Conservation (phyloP, 1,140 invertebrate species). For the Thaumetopoea pityocampa region DNA sequence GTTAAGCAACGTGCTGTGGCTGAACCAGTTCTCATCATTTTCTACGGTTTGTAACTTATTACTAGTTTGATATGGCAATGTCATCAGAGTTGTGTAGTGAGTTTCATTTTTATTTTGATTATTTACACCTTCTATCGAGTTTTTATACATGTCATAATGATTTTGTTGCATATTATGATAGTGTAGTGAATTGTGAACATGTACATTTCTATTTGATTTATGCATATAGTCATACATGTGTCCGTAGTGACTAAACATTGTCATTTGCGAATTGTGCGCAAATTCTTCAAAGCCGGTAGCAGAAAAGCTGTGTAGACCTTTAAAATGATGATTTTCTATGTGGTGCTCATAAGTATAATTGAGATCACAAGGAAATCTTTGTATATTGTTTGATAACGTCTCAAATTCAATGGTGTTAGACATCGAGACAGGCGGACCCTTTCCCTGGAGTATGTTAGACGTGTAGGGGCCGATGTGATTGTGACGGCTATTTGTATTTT, state of each 20-base stretch:
- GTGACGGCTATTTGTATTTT: conserved; percentile 43
- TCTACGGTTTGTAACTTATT: conserved; percentile 79
- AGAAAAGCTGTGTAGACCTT: conserved; percentile 68
- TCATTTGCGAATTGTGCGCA: conserved; percentile 70
- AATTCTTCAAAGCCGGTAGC: conserved; percentile 77
- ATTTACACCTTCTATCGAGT: conserved; percentile 44
- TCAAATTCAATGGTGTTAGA: conserved; percentile 48
- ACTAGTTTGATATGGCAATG: conserved; percentile 76
- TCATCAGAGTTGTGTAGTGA: conserved; percentile 77
- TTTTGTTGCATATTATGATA: conserved; percentile 50
- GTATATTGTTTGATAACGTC: conserved; percentile 49
- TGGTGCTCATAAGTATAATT: conserved; percentile 66
- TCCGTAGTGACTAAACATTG: conserved; percentile 77
- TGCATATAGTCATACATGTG: conserved; percentile 72
- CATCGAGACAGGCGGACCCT: conserved; percentile 55
- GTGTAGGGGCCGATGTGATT: conserved; percentile 51
- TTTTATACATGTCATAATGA: conserved; percentile 67
- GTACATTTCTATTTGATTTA: conserved; percentile 46
- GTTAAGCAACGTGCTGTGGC: conserved; percentile 58
- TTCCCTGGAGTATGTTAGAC: conserved; percentile 60
- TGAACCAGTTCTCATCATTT: conserved; percentile 70
- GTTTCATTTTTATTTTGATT: conserved; percentile 63
- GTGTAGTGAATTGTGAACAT: conserved; percentile 48
- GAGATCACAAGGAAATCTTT: conserved; percentile 67
- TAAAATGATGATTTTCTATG: conserved; percentile 49